A percentile compares a stretch with the other conserved stretches of the same genome.
phyloP scores from a whole-genome alignment of 2,113 vertebrate species.

The Muntiacus muntjak region DNA sequence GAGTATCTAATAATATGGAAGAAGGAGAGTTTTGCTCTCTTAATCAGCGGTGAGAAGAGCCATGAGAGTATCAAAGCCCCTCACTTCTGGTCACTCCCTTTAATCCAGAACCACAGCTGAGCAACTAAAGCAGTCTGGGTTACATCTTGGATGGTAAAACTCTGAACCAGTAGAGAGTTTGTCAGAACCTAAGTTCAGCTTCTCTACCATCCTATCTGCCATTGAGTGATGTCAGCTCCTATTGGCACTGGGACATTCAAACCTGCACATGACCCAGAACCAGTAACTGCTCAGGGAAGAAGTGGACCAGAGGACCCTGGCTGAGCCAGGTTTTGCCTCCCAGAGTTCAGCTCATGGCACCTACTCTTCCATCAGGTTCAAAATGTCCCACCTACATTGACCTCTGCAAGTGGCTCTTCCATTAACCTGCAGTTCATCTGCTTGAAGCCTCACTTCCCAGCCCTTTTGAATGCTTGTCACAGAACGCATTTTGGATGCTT shows the following conservation, averaged over 20 bases:
- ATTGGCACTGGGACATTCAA: background rate
- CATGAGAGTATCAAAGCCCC: background rate
- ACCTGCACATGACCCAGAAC: background rate
- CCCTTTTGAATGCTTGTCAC: background rate
- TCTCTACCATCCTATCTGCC: background rate
- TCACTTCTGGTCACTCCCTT: background rate
- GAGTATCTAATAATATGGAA: background rate
- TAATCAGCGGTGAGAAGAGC: background rate
- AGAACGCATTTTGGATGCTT: background rate
- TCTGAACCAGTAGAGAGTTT: background rate
- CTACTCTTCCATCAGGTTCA: background rate
- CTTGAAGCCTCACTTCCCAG: background rate
- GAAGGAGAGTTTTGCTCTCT: background rate
- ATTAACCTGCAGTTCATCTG: background rate
- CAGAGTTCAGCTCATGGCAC: rapidly evolving
- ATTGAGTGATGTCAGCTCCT: background rate
- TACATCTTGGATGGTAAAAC: background rate
- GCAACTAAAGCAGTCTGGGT: background rate
- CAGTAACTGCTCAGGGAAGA: background rate
- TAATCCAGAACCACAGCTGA: background rate
- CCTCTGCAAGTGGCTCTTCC: background rate
- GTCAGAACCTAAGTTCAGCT: background rate
- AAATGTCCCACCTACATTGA: too few species aligned
- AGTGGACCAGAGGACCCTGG: background rate
- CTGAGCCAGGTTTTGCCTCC: background rate